phyloP scores from a whole-genome alignment of 2,888 invertebrate genomes.

The Eudemis profundana region DNA sequence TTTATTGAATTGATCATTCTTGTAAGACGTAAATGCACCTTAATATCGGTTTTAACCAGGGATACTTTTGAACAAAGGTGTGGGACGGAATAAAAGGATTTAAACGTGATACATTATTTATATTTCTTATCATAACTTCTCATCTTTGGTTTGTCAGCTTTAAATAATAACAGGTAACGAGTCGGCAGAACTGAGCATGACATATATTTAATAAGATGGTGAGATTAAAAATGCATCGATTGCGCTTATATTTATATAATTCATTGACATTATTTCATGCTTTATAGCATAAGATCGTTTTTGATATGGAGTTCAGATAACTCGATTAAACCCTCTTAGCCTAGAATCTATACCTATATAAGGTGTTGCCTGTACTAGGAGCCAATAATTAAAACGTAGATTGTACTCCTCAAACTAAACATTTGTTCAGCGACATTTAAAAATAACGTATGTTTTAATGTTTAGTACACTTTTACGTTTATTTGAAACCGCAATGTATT shows the following conservation, averaged over 20 bases:
- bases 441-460: too few species aligned
- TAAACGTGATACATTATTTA: constrained; percentile 35
- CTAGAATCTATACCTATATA: too few species aligned
- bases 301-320: background rate
- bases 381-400: too few species aligned
- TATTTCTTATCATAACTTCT: constrained; percentile 36
- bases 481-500: too few species aligned
- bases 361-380: too few species aligned
- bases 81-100: constrained; percentile 26
- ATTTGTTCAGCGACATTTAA: too few species aligned
- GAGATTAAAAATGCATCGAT: constrained; percentile 20
- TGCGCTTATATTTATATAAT: constrained; percentile 16
- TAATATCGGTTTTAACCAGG: background rate
- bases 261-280: constrained; percentile 4
- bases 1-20: constrained; percentile 1
- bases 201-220: constrained; percentile 3
- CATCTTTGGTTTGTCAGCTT: constrained; percentile 34
- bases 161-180: constrained; percentile 35
- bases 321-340: too few species aligned
- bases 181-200: constrained; percentile 17
- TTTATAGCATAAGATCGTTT: constrained; percentile 13
- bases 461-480: too few species aligned
- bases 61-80: constrained; percentile 14
- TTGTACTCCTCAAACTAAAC: too few species aligned
- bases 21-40: background rate